Evolutionary conservation across 2,797 vertebrate genomes (phyloP), one percentile per base, ranked within the genome.

Genomic region (Notoglanidium macrostoma): DNA sequence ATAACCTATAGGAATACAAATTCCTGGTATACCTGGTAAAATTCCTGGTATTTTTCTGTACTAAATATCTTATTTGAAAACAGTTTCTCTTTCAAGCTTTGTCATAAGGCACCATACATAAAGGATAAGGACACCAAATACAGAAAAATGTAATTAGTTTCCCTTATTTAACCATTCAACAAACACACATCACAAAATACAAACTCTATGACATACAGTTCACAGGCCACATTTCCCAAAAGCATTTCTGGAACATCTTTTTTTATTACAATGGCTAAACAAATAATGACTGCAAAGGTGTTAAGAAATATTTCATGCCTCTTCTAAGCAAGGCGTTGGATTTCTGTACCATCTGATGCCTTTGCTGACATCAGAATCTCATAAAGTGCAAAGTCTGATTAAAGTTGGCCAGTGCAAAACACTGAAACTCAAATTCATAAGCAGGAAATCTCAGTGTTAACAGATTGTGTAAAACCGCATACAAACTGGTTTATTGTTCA

Each of bases 391-490:
- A 46, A 55, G 29, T 6, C 46, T 29, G 49, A 23, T 54, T 3
- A 68, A 29, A 84, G 40, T 59, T 80, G 78, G 26, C 10, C 19
- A 26, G 77, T 55, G 68, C 57, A 57, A 68, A 84, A 55, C 51
- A 23, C 5, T 17, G 2, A 1, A 61, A 80, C 74, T 40, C 73
- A 79, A 84, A 35, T 15, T 61, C 65, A 55, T 35, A 23, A 21
- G 29, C 12, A 29, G 68, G 26, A 76, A 82, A 80, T 80, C n/a
- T 51, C n/a, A 68, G 49, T 55, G 32, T 57, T 83, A 78, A 44
- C 83, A 85, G 74, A 46, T 85, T 88, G 8, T 55, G 72, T 51
- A 57, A 35, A 63, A 78, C 70, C 78, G 82, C 51, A 46, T 49
- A 35, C 23, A 59, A 19, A 61, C 73, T 46, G 29, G 5, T 72